Conservation (phyloP, 2,113 vertebrate genomes). For the Megaceryle torquata region DNA sequence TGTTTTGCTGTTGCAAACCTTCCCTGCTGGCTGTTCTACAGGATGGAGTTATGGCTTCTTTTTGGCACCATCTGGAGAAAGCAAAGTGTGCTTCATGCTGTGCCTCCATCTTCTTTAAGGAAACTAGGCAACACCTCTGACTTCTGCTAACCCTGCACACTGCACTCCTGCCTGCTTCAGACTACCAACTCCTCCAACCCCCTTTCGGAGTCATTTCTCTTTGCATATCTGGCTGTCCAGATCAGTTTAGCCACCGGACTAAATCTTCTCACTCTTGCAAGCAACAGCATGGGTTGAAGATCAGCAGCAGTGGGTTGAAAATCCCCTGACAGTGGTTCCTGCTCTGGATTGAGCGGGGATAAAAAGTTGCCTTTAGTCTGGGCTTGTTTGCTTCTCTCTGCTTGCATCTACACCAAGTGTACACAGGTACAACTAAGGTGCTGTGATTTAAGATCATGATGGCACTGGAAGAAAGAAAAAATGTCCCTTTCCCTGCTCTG, state of each 20-base stretch:
- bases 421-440: too few species aligned
- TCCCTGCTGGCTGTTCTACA: accelerated
- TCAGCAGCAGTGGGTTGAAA: not conserved
- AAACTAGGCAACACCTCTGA: not conserved
- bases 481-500: not conserved
- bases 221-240: not conserved
- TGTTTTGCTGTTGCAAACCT: not conserved
- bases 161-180: not conserved
- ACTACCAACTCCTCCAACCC: not conserved
- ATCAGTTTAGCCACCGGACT: not conserved
- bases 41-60: not conserved
- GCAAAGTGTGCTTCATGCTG: not conserved
- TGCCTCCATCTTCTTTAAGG: not conserved
- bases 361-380: not conserved
- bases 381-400: not conserved
- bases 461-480: not conserved
- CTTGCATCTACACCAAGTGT: not conserved
- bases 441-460: not conserved
- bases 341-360: not conserved
- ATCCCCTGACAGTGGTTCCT: not conserved
- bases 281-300: not conserved
- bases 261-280: accelerated
- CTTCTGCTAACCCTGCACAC: not conserved
- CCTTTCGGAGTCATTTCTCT: accelerated
- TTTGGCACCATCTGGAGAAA: not conserved